Percentiles rank a stretch among this genome's conserved stretches.
Evolutionary conservation across 2,113 vertebrate species (phyloP).

Genomic region (Hoplias malabaricus): DNA sequence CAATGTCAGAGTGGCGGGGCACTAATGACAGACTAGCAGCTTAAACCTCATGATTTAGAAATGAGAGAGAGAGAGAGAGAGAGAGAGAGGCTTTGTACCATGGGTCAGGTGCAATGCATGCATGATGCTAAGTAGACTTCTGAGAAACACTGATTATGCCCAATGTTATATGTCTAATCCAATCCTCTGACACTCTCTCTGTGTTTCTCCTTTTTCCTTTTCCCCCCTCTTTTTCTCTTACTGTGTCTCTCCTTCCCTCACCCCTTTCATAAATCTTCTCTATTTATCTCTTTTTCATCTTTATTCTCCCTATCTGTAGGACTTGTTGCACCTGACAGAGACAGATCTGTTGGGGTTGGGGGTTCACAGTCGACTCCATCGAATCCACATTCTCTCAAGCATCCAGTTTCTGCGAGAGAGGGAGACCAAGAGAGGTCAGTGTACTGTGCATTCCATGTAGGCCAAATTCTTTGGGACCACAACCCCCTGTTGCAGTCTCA

Average conservation of each 20-base stretch:
- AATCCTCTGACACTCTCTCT: neutral
- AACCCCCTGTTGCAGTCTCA: neutral
- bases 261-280: too few relatives aligned
- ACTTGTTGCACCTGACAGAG: slow-evolving; percentile 75
- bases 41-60: slow-evolving; percentile 15
- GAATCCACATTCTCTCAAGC: slow-evolving; percentile 73
- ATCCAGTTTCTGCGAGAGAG: slow-evolving; percentile 74
- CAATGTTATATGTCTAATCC: neutral
- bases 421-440: slow-evolving; percentile 72
- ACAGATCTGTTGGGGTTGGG: slow-evolving; percentile 73
- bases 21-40: slow-evolving; percentile 40
- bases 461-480: neutral
- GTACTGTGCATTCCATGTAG: neutral
- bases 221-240: slow-evolving; percentile 45
- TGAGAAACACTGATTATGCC: neutral
- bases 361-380: slow-evolving; percentile 73
- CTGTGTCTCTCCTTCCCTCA: slow-evolving; percentile 15
- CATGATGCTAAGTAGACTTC: slow-evolving; percentile 5
- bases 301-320: slow-evolving; percentile 63
- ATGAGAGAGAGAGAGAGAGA: neutral
- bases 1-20: slow-evolving; percentile 4
- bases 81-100: neutral
- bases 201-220: neutral
- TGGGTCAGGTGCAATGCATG: slow-evolving; percentile 20
- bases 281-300: neutral